Evolutionary conservation across 2,888 invertebrate species (phyloP).

Genomic region (Chrysolina oricalcia): DNA sequence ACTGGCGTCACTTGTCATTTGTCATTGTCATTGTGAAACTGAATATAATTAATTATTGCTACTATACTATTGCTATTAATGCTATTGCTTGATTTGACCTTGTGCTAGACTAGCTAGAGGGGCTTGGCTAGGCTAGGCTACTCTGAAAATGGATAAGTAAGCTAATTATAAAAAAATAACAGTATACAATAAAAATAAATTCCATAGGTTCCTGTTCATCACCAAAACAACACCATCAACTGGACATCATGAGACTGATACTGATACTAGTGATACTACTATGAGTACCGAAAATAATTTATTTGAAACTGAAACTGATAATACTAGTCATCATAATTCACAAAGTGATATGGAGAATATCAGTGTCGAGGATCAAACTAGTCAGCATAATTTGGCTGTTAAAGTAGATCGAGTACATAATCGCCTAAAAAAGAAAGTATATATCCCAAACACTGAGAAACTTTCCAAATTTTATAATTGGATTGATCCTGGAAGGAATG

Average conservation of each 20-base stretch:
- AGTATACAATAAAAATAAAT: not conserved
- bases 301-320: not conserved
- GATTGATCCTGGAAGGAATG: too few relatives aligned
- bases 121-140: not conserved
- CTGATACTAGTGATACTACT: not conserved
- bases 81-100: too few relatives aligned
- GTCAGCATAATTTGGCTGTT: too few relatives aligned
- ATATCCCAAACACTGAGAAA: too few relatives aligned
- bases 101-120: too few relatives aligned
- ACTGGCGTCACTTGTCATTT: too few relatives aligned
- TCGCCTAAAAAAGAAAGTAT: too few relatives aligned
- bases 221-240: not conserved
- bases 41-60: too few relatives aligned
- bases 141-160: conserved; percentile 3
- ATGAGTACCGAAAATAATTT: not conserved
- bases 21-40: too few relatives aligned
- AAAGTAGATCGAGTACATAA: too few relatives aligned
- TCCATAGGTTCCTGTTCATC: conserved; percentile 7
- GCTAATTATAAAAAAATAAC: conserved; percentile 8
- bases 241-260: not conserved
- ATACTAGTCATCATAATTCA: not conserved
- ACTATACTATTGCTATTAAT: too few relatives aligned
- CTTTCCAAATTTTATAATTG: too few relatives aligned
- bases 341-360: not conserved
- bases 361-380: not conserved